Base-by-base conservation (phyloP, 2,113 vertebrate genomes). In the Oncorhynchus nerka region DNA sequence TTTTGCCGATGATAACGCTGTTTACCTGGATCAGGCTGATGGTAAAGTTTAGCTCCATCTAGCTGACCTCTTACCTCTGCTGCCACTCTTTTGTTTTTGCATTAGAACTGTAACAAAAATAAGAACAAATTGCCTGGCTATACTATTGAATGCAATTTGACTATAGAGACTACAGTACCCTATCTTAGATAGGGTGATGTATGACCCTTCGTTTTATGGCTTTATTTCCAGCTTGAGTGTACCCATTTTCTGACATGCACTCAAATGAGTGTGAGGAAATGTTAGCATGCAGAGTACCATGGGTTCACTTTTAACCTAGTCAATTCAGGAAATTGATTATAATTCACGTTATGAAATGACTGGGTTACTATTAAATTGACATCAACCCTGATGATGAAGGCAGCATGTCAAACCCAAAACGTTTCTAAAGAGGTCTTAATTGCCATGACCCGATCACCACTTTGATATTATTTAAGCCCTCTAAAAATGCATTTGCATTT, bases 1-100 rank as follows among this genome's bases (percentile, higher is more conserved):
- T 93, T 99, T 99, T 97, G 96, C 97, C 92, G 97, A 99, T 94
- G 97, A 98, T 94, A 97, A 96, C 93, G 95, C 93, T 85, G 92
- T 96, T 94, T 98, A 97, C 95, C 95, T 95, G 93, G 97, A 99
- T 94, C 94, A 97, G 84, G 93, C 97, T 92, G 97, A 99, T 95
- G 97, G 97, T 99, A 99, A 99, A 93, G 90, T 94, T 95, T 93
- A 95, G 90, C 89, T 91, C 82, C 91, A 94, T 94, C 87, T 89
- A 76, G 91, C 92, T 93, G 90, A 90, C 81, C 87, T 89, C 81
- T 91, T 84, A 90, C 89, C 87, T 90, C 87, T 89, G 77, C 88
- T 87, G 88, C 81, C 88, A 81, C 84, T 87, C 79, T 30, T 67
- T 73, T 55, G 45, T 55, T 65, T 67, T 66, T 20, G 15, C 49